These are phyloP conservation scores for Ylistrum balloti DNA, from an alignment of 1,140 invertebrate species.

Conservation along the genomic window DNA sequence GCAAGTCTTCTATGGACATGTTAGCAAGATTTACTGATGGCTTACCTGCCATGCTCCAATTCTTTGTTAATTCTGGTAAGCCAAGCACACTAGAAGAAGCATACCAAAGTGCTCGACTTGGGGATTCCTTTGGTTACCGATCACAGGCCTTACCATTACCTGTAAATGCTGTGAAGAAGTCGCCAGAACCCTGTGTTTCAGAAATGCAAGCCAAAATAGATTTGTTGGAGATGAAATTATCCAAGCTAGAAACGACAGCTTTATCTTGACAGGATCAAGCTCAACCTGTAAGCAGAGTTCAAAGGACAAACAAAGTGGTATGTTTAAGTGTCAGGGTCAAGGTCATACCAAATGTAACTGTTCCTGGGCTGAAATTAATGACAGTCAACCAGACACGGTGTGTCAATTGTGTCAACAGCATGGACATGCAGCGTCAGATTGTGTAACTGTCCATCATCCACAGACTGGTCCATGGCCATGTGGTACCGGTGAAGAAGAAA, in stretches of 20 bases:
- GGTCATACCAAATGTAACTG: no score
- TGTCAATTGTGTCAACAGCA: no score
- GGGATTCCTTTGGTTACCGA: not conserved
- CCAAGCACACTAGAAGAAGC: not conserved
- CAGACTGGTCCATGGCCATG: no score
- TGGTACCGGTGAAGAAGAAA: no score
- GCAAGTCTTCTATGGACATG: not conserved
- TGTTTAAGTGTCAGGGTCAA: not conserved
- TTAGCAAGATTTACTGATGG: not conserved
- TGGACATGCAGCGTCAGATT: no score
- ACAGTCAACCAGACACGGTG: no score
- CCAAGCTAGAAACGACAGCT: not conserved
- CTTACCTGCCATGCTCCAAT: not conserved
- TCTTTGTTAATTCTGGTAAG: not conserved
- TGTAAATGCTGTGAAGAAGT: not conserved
- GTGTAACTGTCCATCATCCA: no score
- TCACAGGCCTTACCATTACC: not conserved
- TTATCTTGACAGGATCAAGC: not conserved
- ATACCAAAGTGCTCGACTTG: not conserved
- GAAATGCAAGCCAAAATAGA: not conserved
- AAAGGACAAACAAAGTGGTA: not conserved
- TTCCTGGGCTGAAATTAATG: no score
- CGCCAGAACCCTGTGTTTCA: not conserved
- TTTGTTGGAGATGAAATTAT: not conserved
- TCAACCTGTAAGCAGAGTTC: not conserved